Evolutionary conservation across 2,797 vertebrate species (phyloP).

Genomic region (Borostomias antarcticus): DNA sequence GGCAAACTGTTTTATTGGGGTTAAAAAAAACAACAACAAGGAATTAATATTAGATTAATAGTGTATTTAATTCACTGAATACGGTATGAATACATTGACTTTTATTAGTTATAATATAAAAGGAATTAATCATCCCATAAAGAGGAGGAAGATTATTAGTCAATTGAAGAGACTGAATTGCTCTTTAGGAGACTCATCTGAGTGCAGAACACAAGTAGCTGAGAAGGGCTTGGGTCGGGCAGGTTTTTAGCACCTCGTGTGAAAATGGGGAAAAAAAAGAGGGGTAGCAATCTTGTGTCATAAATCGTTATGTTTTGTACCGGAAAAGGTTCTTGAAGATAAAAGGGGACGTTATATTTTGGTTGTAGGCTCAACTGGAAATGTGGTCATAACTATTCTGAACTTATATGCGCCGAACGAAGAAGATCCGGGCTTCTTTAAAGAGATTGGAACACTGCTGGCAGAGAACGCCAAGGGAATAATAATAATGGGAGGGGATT

Average conservation of each 20-base stretch:
- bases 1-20: no score
- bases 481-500: conserved; percentile 8
- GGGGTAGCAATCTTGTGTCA: no score
- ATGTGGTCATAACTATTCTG: background rate
- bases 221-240: conserved; percentile 10
- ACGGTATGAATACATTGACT: conserved; percentile 13
- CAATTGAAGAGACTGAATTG: background rate
- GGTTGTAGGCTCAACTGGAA: conserved; percentile 6
- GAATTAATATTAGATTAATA: no score
- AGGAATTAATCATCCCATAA: conserved; percentile 15
- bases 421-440: background rate
- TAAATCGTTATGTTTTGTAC: no score
- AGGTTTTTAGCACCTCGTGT: conserved; percentile 13
- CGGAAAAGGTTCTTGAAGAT: conserved; percentile 5
- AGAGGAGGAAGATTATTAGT: conserved; percentile 5
- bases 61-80: no score
- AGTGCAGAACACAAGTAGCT: conserved; percentile 7
- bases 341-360: conserved; percentile 15
- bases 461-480: conserved; percentile 2
- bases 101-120: conserved; percentile 1
- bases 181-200: conserved; percentile 4
- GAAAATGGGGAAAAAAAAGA: conserved; percentile 17
- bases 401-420: conserved; percentile 30
- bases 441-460: conserved; percentile 1
- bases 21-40: no score